Evolutionary conservation across 2,797 vertebrate genomes (phyloP), one percentile per base, ranked within the genome.

Genomic region (Platyrinchus mystaceus): DNA sequence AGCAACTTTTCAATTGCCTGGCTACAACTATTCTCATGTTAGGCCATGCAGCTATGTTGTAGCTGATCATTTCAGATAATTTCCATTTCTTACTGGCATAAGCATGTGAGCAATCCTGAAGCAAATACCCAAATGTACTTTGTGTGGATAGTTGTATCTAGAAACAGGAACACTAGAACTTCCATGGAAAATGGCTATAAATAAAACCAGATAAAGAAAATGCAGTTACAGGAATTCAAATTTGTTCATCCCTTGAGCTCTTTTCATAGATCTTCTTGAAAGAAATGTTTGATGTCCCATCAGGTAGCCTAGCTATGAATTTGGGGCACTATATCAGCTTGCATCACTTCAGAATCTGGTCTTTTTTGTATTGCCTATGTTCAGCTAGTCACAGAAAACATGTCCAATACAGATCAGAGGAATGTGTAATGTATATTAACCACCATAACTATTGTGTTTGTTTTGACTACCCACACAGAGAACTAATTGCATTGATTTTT

Each of bases 401-500:
- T 3, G 2, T 32, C 41, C 39, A 53, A 18, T 37, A 49, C 39
- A 71, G 19, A 66, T 62, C 52, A 64, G 76, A 69, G n/a, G 32
- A 73, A 64, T 23, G 15, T 80, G 52, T 75, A 47, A 27, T 36
- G 63, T 89, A 13, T 70, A 34, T 74, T 83, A 95, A 58, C 52
- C 41, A 64, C 23, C 10, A 1, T 46, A 90, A 89, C 14, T 16
- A 4, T 16, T 81, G 41, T 59, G 26, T 69, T 90, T 78, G 37
- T 81, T 91, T 91, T 93, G 63, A 79, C 79, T 59, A 75, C 23
- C 21, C 36, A 83, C 28, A n/a, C 22, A 78, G 63, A 85, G 71
- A 93, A 85, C 80, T 75, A 89, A 87, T 81, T 23, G 36, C 64
- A 84, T 58, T 92, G 91, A 92, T 89, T 94, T 94, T 87, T 66